Conservation (phyloP, 2,888 invertebrate species). For the Macrophya alboannulata region DNA sequence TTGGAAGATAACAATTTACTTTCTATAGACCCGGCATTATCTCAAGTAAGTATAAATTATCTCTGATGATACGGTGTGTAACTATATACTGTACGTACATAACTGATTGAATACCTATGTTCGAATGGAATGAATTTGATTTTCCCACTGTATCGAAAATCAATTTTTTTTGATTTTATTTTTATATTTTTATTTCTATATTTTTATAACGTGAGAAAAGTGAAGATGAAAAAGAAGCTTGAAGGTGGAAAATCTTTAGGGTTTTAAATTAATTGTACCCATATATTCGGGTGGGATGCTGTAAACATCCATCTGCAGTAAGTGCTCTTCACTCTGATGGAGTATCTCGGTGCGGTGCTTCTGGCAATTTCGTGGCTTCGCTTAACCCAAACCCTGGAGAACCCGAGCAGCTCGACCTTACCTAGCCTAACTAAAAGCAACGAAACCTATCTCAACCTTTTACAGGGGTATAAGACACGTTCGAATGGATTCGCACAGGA, state of each 20-base stretch:
- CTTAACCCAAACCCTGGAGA: not conserved
- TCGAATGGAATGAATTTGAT: not conserved
- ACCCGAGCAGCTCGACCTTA: constrained; percentile 17
- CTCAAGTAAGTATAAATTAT: not conserved
- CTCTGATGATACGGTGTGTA: not conserved
- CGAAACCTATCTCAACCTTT: not conserved
- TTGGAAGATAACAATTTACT: not conserved
- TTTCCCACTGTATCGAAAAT: not conserved
- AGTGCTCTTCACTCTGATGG: constrained; percentile 66
- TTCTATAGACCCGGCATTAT: not conserved
- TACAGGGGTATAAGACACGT: constrained; percentile 9
- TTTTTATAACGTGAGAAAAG: not conserved
- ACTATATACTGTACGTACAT: too few relatives aligned
- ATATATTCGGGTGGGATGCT: constrained; percentile 66
- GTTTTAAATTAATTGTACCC: constrained; percentile 65
- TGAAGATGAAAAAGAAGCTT: not conserved
- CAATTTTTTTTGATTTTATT: not conserved
- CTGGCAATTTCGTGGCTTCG: constrained; percentile 41
- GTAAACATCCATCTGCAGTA: constrained; percentile 67
- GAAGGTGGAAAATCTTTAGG: not conserved
- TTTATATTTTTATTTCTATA: too few relatives aligned
- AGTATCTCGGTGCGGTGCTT: constrained; percentile 62
- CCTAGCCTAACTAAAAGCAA: constrained; percentile 23
- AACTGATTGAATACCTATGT: too few relatives aligned
- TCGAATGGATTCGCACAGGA: not conserved